These are phyloP conservation scores for Choloepus hoffmanni DNA, from an alignment of 2,113 vertebrate species.

Conservation along the genomic window DNA sequence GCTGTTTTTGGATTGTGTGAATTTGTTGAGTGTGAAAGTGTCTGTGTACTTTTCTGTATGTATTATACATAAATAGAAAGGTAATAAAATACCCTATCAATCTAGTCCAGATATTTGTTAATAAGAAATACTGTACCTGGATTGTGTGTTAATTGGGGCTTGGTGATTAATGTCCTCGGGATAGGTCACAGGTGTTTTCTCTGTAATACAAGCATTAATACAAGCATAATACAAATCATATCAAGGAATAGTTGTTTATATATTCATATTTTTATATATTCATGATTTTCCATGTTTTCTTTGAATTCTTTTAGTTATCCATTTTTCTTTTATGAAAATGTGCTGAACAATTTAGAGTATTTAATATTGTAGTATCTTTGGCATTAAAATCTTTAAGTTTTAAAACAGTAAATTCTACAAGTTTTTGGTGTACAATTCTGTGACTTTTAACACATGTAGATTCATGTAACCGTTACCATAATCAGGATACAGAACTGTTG, in stretches of 20 bases:
- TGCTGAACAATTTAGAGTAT: neutral
- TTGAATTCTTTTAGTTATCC: neutral
- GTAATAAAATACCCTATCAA: neutral
- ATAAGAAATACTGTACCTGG: neutral
- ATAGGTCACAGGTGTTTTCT: neutral
- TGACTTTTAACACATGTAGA: neutral
- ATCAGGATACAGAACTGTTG: neutral
- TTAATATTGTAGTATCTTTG: neutral
- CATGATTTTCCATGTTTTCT: neutral
- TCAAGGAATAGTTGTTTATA: neutral
- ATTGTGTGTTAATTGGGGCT: neutral
- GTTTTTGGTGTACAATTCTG: neutral
- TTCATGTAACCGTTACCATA: neutral
- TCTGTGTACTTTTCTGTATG: neutral
- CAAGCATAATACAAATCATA: neutral
- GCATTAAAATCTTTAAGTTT: neutral
- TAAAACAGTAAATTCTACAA: neutral
- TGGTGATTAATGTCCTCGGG: neutral
- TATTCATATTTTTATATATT: neutral
- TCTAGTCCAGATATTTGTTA: neutral
- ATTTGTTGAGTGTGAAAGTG: neutral
- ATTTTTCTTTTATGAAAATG: neutral
- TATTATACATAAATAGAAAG: neutral
- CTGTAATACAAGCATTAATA: neutral
- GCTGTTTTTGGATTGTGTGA: neutral